These are phyloP conservation scores for Marcusenius ussheri DNA, from an alignment of 2,113 vertebrate species.

Conservation along the genomic window DNA sequence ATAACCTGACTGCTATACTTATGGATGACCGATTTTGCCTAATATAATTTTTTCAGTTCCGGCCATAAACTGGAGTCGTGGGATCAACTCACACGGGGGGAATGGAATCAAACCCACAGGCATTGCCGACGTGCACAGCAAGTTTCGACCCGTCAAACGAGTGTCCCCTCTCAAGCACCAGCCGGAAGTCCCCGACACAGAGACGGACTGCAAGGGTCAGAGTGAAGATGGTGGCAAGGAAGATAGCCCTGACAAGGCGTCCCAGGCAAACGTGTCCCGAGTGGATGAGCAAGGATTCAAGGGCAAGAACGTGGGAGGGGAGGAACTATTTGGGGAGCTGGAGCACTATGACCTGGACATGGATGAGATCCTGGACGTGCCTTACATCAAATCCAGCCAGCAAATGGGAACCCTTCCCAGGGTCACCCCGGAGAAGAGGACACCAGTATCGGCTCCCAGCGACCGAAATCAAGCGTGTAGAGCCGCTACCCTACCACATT, in stretches of 20 bases:
- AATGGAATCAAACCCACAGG: conserved; percentile 82
- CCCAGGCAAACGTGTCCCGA: conserved; percentile 45
- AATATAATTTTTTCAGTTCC: conserved; percentile 61
- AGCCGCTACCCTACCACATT: conserved; percentile 52
- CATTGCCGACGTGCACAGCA: conserved; percentile 84
- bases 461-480: conserved; percentile 61
- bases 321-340: conserved; percentile 74
- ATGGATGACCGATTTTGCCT: not conserved
- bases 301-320: conserved; percentile 48
- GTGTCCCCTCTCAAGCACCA: conserved; percentile 95
- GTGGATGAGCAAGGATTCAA: conserved; percentile 55
- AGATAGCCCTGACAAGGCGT: conserved; percentile 47
- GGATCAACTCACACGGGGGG: conserved; percentile 66
- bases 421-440: conserved; percentile 70
- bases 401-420: conserved; percentile 77
- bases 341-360: conserved; percentile 98
- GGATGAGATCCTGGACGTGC: conserved; percentile 98
- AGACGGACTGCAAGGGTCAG: conserved; percentile 68
- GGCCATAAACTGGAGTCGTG: conserved; percentile 78
- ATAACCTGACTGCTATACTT: not conserved
- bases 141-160: conserved; percentile 91
- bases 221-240: conserved; percentile 66
- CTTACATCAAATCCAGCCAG: conserved; percentile 91
- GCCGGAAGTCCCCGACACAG: conserved; percentile 78
- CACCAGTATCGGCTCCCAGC: conserved; percentile 53